phyloP scores from a whole-genome alignment of 2,888 invertebrate species.

The Himalopsyche anomala region DNA sequence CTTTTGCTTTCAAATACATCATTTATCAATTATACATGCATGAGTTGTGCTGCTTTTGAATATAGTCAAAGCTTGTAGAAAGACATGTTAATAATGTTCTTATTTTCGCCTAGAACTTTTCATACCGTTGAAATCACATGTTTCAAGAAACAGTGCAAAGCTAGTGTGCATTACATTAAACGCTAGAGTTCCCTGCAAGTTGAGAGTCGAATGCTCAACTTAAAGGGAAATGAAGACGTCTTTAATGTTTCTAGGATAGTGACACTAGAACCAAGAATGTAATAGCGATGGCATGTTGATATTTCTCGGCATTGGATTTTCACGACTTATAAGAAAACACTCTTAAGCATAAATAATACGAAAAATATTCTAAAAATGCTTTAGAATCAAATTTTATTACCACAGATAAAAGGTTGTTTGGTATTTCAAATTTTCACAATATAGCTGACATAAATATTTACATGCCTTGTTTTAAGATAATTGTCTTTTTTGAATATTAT shows the following conservation, averaged over 20 bases:
- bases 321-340: neutral
- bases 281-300: conserved; percentile 46
- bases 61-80: too few species aligned
- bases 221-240: conserved; percentile 50
- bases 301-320: conserved; percentile 40
- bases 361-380: neutral
- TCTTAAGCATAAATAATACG: neutral
- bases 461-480: too few species aligned
- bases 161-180: neutral
- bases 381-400: neutral
- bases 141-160: conserved; percentile 3
- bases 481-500: too few species aligned
- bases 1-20: too few species aligned
- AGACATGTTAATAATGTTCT: too few species aligned
- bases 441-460: too few species aligned
- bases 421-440: too few species aligned
- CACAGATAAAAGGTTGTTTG: neutral
- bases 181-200: conserved; percentile 5
- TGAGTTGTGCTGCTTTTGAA: too few species aligned
- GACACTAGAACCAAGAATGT: conserved; percentile 47
- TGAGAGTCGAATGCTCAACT: conserved; percentile 8
- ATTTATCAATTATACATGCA: too few species aligned
- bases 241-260: conserved; percentile 44
- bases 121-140: neutral
- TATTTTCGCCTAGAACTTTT: too few species aligned